Evolutionary conservation across 1,140 invertebrate genomes (phyloP), one percentile per base, ranked within the genome.

Genomic region (Cryptotermes secundus): DNA sequence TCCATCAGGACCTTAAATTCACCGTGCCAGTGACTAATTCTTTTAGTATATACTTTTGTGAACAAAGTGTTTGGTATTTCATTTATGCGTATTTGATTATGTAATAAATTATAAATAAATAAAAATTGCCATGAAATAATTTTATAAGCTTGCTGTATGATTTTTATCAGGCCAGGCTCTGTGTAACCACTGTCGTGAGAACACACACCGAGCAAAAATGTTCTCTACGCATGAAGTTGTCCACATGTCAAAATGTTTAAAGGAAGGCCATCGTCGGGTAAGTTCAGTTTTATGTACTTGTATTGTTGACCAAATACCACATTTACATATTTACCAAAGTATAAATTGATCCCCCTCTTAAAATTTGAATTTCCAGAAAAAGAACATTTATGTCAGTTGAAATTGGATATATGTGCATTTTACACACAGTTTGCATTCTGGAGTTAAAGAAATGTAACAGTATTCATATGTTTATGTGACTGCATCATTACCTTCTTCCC

Each of bases 151-250:
- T 72, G n/a, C 26, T 72, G 59, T 72, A 14, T 53, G 86, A 34
- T 84, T 85, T 83, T 42, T 82, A 89, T 81, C 88, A 95, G 94
- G 94, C 83, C 94, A 95, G 90, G 93, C 93, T 24, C 88, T 95
- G 34, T 95, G 94, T 88, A 92, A 91, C 26, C 91, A 92, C 86
- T 95, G 94, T 87, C 89, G 94, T 80, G 94, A 95, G 86, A 93
- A 94, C 86, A 95, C 94, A 6, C 94, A 95, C 86, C 89, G 93
- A 42, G 94, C 94, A 1, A 94, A 94, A 88, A 95, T 95, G 94
- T 95, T 95, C 87, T 93, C 94, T 2, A 90, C 91, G 34, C 94
- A 95, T 88, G 94, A 95, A 81, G 92, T 95, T 19, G 91, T 95
- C 14, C 93, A 93, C 86, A 94, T 95, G 92, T 93, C 93, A 22